phyloP scores from a whole-genome alignment of 2,797 vertebrate genomes.

The Rhinoraja longicauda region DNA sequence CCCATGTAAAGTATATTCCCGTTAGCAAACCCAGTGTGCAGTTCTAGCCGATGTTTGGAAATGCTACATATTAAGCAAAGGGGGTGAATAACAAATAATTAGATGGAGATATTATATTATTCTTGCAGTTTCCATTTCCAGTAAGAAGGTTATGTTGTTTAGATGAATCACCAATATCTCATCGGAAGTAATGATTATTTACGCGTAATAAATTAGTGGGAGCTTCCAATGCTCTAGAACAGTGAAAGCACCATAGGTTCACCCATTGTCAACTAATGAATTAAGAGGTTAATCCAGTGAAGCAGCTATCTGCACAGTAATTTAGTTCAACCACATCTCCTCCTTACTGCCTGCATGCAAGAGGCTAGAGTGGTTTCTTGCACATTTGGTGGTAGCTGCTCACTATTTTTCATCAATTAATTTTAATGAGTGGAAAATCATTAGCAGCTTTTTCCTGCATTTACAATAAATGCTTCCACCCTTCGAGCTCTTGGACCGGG shows the following conservation, averaged over 20 bases:
- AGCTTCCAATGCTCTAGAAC: too few species aligned
- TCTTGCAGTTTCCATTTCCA: neutral
- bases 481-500: neutral
- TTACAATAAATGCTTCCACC: neutral
- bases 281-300: neutral
- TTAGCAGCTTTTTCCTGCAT: neutral
- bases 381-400: slow-evolving; percentile 13
- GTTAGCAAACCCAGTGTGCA: neutral
- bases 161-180: neutral
- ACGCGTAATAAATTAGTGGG: neutral
- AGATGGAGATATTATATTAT: too few species aligned
- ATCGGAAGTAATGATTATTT: neutral
- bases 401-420: slow-evolving; percentile 4
- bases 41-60: neutral
- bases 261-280: neutral
- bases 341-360: neutral
- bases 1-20: neutral
- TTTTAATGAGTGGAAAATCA: slow-evolving; percentile 21
- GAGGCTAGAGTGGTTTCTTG: neutral
- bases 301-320: neutral
- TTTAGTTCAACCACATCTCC: neutral
- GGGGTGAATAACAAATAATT: neutral
- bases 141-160: neutral
- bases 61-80: neutral
- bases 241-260: neutral